These are phyloP conservation scores for Thera obeliscata DNA, from an alignment of 2,888 invertebrate species.

Conservation along the genomic window DNA sequence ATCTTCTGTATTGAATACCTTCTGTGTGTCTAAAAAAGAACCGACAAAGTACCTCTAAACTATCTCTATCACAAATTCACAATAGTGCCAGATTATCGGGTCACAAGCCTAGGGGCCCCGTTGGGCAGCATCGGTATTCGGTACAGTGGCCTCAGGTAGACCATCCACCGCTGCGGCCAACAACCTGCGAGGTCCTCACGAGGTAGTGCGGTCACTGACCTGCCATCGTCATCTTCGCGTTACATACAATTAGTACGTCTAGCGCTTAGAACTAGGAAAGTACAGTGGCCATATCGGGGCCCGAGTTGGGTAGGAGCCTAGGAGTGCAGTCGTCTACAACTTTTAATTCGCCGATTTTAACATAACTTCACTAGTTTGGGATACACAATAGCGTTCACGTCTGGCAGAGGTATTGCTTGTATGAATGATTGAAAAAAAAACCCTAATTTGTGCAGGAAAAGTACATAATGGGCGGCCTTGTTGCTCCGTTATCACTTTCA, in stretches of 20 bases:
- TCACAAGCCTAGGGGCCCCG: slow-evolving; percentile 33
- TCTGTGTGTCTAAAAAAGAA: neutral
- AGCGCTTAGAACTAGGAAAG: slow-evolving; percentile 44
- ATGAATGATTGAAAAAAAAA: no score
- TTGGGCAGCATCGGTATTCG: slow-evolving; percentile 22
- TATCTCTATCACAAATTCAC: neutral
- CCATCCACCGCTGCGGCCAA: slow-evolving; percentile 50
- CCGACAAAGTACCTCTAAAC: neutral
- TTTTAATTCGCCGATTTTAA: no score
- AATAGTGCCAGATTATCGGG: slow-evolving; percentile 18
- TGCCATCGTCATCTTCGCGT: slow-evolving; percentile 59
- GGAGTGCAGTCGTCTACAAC: no score
- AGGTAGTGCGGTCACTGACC: slow-evolving; percentile 71
- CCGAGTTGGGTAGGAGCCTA: neutral
- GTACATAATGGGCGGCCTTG: no score
- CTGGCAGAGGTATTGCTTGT: no score
- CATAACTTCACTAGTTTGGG: no score
- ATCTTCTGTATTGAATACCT: no score
- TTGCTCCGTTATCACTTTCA: no score
- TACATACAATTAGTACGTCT: slow-evolving; percentile 65
- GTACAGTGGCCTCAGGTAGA: slow-evolving; percentile 25
- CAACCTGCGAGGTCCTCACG: slow-evolving; percentile 59
- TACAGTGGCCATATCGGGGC: slow-evolving; percentile 24
- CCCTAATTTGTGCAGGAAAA: no score
- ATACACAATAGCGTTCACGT: no score